Percentiles rank a stretch among this genome's conserved stretches.
phyloP scores from a whole-genome alignment of 1,140 invertebrate genomes.

The Bombus ignitus region DNA sequence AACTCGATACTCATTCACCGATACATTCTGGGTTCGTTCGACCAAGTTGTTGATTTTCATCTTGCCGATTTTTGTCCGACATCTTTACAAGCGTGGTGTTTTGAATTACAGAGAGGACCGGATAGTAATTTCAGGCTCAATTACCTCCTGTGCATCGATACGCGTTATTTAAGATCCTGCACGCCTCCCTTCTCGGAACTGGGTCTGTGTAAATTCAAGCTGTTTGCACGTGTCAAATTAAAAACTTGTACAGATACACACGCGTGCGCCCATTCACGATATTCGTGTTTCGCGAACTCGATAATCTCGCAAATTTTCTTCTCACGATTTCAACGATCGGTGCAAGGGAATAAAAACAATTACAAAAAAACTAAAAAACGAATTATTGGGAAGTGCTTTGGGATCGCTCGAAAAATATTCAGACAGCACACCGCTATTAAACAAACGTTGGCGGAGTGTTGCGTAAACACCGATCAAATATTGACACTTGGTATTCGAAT shows the following conservation, averaged over 20 bases:
- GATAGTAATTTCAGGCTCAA: slow-evolving; percentile 50
- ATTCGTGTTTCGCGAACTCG: background rate
- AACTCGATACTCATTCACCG: background rate
- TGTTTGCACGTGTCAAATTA: slow-evolving; percentile 45
- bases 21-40: background rate
- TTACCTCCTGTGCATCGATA: slow-evolving; percentile 40
- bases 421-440: slow-evolving; percentile 10
- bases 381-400: background rate
- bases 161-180: slow-evolving; percentile 42
- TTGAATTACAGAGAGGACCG: slow-evolving; percentile 29
- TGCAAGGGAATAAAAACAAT: background rate
- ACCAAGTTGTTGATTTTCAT: slow-evolving; percentile 29
- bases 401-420: slow-evolving; percentile 20
- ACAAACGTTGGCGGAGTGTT: slow-evolving; percentile 26
- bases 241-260: slow-evolving; percentile 14
- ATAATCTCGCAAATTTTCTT: slow-evolving; percentile 5
- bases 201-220: slow-evolving; percentile 30
- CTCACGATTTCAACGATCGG: background rate
- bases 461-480: slow-evolving; percentile 32
- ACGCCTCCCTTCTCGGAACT: background rate
- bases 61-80: slow-evolving; percentile 20
- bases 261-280: background rate
- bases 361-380: background rate
- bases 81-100: slow-evolving; percentile 22
- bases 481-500: slow-evolving; percentile 12